These are phyloP conservation scores for Patella vulgata DNA, from an alignment of 1,140 invertebrate genomes.

Conservation along the genomic window DNA sequence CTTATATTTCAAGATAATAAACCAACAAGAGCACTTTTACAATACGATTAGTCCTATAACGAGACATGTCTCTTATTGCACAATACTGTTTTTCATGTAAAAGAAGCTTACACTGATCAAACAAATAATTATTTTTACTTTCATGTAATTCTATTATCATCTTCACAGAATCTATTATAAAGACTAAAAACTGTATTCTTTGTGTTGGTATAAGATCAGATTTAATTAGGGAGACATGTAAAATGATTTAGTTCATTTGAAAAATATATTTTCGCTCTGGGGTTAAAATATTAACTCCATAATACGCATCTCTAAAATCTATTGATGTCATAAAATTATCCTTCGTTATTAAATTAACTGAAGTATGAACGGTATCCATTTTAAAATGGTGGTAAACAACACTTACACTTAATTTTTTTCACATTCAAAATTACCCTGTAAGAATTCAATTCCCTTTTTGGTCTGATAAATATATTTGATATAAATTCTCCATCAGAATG, in stretches of 20 bases:
- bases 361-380: slow-evolving; percentile 24
- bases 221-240: too few species aligned
- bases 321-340: slow-evolving; percentile 20
- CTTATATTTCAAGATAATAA: too few species aligned
- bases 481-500: slow-evolving; percentile 4
- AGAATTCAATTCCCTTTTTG: slow-evolving; percentile 16
- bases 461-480: slow-evolving; percentile 21
- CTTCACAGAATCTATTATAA: slow-evolving; percentile 16
- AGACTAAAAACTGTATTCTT: neutral
- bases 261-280: too few species aligned
- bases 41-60: too few species aligned
- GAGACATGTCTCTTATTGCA: too few species aligned
- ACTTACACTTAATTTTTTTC: slow-evolving; percentile 15
- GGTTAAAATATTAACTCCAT: slow-evolving; percentile 13
- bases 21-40: too few species aligned
- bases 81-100: too few species aligned
- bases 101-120: too few species aligned
- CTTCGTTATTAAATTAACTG: slow-evolving; percentile 10
- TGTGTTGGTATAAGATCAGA: slow-evolving; percentile 8
- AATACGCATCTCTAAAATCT: slow-evolving; percentile 21
- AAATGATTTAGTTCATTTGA: too few species aligned
- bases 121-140: too few species aligned
- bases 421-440: slow-evolving; percentile 22
- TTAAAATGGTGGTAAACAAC: slow-evolving; percentile 26
- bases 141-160: too few species aligned